Evolutionary conservation across 2,797 vertebrate species (phyloP).

Genomic region (Enteromius radiatus): DNA sequence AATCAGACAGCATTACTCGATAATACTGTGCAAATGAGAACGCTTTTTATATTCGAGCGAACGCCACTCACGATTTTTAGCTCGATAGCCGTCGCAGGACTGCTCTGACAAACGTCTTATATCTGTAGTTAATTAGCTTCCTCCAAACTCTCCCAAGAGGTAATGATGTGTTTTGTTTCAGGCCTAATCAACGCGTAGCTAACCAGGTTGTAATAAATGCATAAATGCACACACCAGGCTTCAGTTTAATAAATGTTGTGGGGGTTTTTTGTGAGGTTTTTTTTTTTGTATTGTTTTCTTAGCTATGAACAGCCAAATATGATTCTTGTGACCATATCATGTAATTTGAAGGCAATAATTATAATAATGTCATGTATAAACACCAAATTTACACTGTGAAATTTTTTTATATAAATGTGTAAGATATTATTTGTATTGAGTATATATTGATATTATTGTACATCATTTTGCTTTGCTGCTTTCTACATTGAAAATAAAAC

Average conservation of each 20-base stretch:
- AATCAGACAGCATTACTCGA: background rate
- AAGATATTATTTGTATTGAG: background rate
- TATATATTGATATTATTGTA: background rate
- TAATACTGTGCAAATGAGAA: slow-evolving; percentile 10
- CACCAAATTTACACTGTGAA: background rate
- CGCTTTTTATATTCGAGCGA: background rate
- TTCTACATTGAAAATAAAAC: background rate
- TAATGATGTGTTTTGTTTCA: background rate
- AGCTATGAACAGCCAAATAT: too few species aligned
- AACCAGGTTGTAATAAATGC: background rate
- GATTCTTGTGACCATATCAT: background rate
- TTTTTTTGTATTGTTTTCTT: too few species aligned
- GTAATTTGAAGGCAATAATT: too few species aligned
- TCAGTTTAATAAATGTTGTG: background rate
- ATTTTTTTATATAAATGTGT: background rate
- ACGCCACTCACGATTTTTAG: background rate
- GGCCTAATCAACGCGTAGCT: background rate
- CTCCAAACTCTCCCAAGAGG: slow-evolving; percentile 3
- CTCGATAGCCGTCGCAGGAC: background rate
- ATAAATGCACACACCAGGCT: background rate
- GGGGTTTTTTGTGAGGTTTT: too few species aligned
- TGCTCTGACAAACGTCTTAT: background rate
- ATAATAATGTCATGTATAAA: background rate
- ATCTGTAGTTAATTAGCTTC: slow-evolving; percentile 29
- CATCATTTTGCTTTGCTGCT: too few species aligned